phyloP scores from a whole-genome alignment of 1,140 invertebrate species.

The Drosophila pallidifrons region DNA sequence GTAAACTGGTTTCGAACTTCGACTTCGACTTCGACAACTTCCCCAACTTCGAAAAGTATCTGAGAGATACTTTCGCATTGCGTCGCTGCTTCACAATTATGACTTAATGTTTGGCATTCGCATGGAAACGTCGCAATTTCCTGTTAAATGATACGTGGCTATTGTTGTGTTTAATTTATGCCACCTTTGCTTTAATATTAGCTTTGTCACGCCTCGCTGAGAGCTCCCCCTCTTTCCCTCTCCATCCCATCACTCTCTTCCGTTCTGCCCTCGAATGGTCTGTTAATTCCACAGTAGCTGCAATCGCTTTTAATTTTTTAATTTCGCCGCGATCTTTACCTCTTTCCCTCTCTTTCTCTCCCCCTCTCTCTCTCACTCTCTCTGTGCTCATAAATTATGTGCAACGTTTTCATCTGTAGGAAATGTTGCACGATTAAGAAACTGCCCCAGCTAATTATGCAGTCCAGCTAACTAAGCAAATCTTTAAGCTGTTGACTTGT shows the following conservation, averaged over 20 bases:
- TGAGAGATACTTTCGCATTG: constrained; percentile 59
- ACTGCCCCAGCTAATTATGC: constrained; percentile 57
- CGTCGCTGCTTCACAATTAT: constrained; percentile 43
- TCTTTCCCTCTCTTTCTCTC: not conserved
- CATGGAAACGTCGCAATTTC: constrained; percentile 69
- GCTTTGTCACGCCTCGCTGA: constrained; percentile 75
- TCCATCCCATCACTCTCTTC: too few species aligned
- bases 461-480: constrained; percentile 23
- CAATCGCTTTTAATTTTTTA: constrained; percentile 53
- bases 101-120: constrained; percentile 55
- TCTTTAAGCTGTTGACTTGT: constrained; percentile 1
- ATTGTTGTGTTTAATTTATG: constrained; percentile 72
- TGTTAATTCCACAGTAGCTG: constrained; percentile 64
- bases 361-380: not conserved
- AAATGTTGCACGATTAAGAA: constrained; percentile 73
- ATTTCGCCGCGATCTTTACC: constrained; percentile 23
- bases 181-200: constrained; percentile 80
- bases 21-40: constrained; percentile 35
- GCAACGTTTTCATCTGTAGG: constrained; percentile 77
- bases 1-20: constrained; percentile 74
- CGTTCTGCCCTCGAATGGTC: constrained; percentile 45
- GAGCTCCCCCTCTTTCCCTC: not conserved
- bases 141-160: constrained; percentile 77
- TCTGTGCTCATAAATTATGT: constrained; percentile 72
- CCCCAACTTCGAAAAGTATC: constrained; percentile 79